phyloP scores from a whole-genome alignment of 1,140 invertebrate species.

The Papilio xuthus region DNA sequence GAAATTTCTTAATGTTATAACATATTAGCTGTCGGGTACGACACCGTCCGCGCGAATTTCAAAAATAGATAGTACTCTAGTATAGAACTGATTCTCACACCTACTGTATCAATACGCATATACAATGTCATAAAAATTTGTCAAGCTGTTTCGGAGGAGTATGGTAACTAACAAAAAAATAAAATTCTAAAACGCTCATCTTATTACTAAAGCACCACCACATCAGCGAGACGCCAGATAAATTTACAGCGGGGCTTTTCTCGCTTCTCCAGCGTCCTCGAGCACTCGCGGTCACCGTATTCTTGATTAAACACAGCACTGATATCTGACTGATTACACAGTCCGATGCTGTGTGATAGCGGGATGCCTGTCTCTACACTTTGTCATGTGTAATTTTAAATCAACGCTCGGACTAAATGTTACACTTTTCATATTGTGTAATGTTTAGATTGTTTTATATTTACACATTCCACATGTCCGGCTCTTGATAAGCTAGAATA shows the following conservation, averaged over 20 bases:
- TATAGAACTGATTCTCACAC: too few relatives aligned
- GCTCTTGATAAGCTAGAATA: background rate
- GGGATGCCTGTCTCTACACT: slow-evolving; percentile 55
- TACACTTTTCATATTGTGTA: slow-evolving; percentile 8
- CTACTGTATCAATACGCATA: too few relatives aligned
- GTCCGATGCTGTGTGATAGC: slow-evolving; percentile 65
- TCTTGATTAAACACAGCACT: slow-evolving; percentile 69
- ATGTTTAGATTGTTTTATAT: background rate
- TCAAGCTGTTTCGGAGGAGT: too few relatives aligned
- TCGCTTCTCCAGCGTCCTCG: slow-evolving; percentile 56
- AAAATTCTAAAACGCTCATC: slow-evolving; percentile 16
- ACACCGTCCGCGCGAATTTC: too few relatives aligned
- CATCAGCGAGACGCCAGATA: slow-evolving; percentile 48
- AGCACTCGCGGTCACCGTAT: slow-evolving; percentile 71
- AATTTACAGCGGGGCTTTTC: slow-evolving; percentile 63
- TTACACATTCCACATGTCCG: background rate
- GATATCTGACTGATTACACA: slow-evolving; percentile 65
- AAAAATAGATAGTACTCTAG: too few relatives aligned
- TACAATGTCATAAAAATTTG: too few relatives aligned
- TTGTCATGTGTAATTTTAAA: slow-evolving; percentile 41
- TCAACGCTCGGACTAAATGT: slow-evolving; percentile 20
- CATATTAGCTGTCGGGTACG: too few relatives aligned
- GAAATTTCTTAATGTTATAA: too few relatives aligned
- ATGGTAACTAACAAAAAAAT: background rate
- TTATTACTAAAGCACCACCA: slow-evolving; percentile 36